phyloP scores from a whole-genome alignment of 2,797 vertebrate genomes.

The Simalia tracyae region DNA sequence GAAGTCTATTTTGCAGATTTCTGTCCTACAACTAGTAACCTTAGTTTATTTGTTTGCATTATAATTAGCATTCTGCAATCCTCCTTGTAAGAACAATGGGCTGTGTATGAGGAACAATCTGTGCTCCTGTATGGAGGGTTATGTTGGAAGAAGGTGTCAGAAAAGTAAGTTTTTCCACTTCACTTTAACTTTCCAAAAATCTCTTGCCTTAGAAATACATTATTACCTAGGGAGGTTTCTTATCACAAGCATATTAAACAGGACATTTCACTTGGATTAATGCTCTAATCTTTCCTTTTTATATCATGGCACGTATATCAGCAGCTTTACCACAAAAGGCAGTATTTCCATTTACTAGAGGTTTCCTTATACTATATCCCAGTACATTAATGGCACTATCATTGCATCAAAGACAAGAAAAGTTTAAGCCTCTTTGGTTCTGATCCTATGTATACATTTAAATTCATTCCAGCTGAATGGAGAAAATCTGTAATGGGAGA shows the following conservation, averaged over 20 bases:
- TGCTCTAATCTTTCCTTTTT: constrained; percentile 7
- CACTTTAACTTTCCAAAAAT: constrained; percentile 4
- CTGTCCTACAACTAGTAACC: neutral
- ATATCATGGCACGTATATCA: neutral
- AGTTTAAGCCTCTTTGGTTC: constrained; percentile 23
- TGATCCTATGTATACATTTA: constrained; percentile 38
- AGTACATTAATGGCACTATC: constrained; percentile 19
- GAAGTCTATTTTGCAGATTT: neutral
- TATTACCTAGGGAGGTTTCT: neutral
- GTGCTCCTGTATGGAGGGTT: constrained; percentile 83
- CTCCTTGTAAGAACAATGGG: constrained; percentile 91
- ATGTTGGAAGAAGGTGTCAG: constrained; percentile 86
- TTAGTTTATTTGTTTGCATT: neutral
- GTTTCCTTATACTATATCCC: neutral
- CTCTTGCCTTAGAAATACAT: constrained; percentile 15
- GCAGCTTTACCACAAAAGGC: neutral
- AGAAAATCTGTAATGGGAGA: neutral
- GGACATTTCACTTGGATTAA: constrained; percentile 28
- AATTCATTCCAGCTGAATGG: constrained; percentile 8
- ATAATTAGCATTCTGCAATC: constrained; percentile 84
- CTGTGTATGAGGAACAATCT: constrained; percentile 84
- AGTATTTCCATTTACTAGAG: constrained; percentile 12
- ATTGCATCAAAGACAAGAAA: constrained; percentile 13
- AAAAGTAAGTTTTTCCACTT: constrained; percentile 78
- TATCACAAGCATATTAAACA: constrained; percentile 1